These are phyloP conservation scores for Drosophila nebulosa DNA, from an alignment of 1,140 invertebrate genomes.

Conservation along the genomic window DNA sequence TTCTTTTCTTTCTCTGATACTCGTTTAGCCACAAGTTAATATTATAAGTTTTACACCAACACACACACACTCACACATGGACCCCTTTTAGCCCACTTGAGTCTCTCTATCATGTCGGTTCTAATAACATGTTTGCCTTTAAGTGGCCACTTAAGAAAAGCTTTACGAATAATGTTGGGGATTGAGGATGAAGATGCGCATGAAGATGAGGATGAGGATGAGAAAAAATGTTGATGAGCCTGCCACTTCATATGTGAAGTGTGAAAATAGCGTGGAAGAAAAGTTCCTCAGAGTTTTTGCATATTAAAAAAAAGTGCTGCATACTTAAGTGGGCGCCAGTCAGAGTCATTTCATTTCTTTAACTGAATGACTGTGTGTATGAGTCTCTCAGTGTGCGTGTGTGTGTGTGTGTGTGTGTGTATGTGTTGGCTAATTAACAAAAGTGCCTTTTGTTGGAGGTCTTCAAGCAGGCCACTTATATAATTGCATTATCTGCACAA, in stretches of 20 bases:
- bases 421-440: conserved; percentile 67
- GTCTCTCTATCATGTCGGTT: conserved; percentile 15
- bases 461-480: conserved; percentile 67
- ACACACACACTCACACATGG: conserved; percentile 12
- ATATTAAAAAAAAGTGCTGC: conserved; percentile 56
- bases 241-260: conserved; percentile 45
- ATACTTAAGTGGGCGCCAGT: conserved; percentile 33
- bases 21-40: conserved; percentile 40
- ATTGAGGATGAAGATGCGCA: conserved; percentile 10
- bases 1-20: conserved; percentile 15
- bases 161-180: background rate
- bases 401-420: background rate
- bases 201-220: conserved; percentile 10
- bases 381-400: conserved; percentile 1
- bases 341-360: conserved; percentile 4
- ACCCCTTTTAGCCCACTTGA: background rate
- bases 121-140: conserved; percentile 59
- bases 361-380: background rate
- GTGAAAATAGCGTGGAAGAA: conserved; percentile 41
- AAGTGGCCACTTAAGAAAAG: conserved; percentile 57
- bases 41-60: conserved; percentile 49
- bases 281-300: conserved; percentile 17
- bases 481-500: conserved; percentile 77
- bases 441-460: conserved; percentile 66
- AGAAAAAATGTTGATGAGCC: conserved; percentile 15